These are phyloP conservation scores for Mya arenaria DNA, from an alignment of 1,140 invertebrate genomes.

Conservation along the genomic window DNA sequence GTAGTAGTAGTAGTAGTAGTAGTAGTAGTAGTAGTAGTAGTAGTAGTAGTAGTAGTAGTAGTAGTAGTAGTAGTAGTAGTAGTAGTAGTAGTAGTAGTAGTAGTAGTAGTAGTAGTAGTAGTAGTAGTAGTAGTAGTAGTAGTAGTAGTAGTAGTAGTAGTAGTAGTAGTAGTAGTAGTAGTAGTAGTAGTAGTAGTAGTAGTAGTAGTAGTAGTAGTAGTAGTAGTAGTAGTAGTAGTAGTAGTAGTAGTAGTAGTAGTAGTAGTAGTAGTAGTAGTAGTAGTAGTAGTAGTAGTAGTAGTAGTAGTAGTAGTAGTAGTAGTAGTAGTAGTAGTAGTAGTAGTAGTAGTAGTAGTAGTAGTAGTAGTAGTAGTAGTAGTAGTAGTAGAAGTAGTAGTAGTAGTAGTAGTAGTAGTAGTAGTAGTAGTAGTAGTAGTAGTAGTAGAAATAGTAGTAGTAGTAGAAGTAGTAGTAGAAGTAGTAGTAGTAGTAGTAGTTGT, in stretches of 20 bases:
- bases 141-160: neutral
- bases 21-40: neutral
- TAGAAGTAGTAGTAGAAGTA: slow-evolving; percentile 9
- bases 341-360: slow-evolving; percentile 2
- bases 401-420: slow-evolving; percentile 16
- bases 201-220: neutral
- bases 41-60: neutral
- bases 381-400: slow-evolving; percentile 10
- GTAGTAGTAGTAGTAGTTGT: slow-evolving; percentile 18
- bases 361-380: neutral
- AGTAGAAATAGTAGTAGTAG: slow-evolving; percentile 8
- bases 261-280: slow-evolving; percentile 21
- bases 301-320: slow-evolving; percentile 15
- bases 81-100: neutral
- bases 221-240: neutral
- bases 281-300: slow-evolving; percentile 13
- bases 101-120: neutral
- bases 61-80: neutral
- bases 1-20: neutral
- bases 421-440: slow-evolving; percentile 24
- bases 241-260: slow-evolving; percentile 17
- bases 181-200: neutral
- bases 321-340: slow-evolving; percentile 9
- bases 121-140: neutral
- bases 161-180: neutral